Base-by-base conservation (phyloP, 2,888 invertebrate genomes). In the Trachelus troglodyta region DNA sequence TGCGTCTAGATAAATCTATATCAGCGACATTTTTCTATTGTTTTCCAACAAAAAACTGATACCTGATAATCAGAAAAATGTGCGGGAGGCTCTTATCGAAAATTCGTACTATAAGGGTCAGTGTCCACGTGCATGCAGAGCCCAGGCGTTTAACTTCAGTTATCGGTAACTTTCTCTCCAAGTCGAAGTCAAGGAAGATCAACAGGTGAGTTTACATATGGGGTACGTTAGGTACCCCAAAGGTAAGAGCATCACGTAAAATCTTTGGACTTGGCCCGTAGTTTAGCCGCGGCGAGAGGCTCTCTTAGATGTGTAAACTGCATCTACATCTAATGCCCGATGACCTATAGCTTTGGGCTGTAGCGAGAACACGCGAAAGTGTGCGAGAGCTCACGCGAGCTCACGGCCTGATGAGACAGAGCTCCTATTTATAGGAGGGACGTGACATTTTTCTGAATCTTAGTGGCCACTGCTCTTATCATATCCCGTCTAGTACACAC, bases 1-100 rank as follows among this genome's bases (percentile, higher is more conserved):
- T 84, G 82, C 80, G 56, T 35, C 79, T 78, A 76, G 69, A 40
- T 78, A 83, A 87, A 89, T 87, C 86, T 87, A 85, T 88, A 89
- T 89, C 89, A 88, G 85, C 85, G 86, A 84, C 88, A 88, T 89
- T 89, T 89, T 87, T 86, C 86, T 87, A 86, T 84, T 84, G 83
- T 83, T 87, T 88, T 87, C 83, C 83, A 85, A 84, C 84, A 81
- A 86, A 88, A 88, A 89, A 86, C 88, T 89, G 56, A 23, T 23
- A 1, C 23, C 56, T 23, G 87, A 88, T 85, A 87, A 84, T 87
- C 88, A 87, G 69, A 56, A 6, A 15, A 23, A 23, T 1, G 6
- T 9, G 6, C 6, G 9, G 40, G 23, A 56, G 6, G 23, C 6
- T 23, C 23, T 56, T 23, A 15, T 56, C 56, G 23, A 6, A 37